Conservation (phyloP, 2,113 vertebrate genomes). For the Sminthopsis crassicaudata region DNA sequence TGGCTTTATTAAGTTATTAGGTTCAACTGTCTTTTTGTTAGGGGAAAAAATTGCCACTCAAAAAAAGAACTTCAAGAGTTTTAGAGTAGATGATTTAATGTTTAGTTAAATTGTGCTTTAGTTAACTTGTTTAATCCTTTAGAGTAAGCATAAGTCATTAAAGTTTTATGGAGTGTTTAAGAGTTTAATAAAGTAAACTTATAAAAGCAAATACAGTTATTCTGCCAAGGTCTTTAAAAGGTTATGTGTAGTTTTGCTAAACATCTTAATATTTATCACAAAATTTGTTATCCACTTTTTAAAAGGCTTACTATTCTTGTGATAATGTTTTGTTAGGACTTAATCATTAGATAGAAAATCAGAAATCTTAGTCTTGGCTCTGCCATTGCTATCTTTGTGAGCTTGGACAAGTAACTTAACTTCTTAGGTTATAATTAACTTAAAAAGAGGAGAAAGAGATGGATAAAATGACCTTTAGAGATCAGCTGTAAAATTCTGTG, state of each 20-base stretch:
- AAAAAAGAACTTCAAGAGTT: slow-evolving; percentile 44
- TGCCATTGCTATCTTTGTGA: not conserved
- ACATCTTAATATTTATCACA: slow-evolving; percentile 32
- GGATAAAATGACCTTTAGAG: not conserved
- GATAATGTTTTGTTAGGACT: slow-evolving; percentile 30
- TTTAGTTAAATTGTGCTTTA: slow-evolving; percentile 43
- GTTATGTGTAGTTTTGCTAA: slow-evolving; percentile 30
- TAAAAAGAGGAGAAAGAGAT: not conserved
- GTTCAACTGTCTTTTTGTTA: not conserved
- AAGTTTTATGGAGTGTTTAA: slow-evolving; percentile 26
- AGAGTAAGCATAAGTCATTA: slow-evolving; percentile 26
- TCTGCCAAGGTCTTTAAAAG: slow-evolving; percentile 47
- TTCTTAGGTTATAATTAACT: not conserved
- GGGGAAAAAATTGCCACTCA: not conserved
- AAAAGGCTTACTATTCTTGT: slow-evolving; percentile 16
- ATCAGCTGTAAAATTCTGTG: not conserved
- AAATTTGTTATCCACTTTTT: not conserved
- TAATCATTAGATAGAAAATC: not conserved
- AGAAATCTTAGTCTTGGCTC: not conserved
- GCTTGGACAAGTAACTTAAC: not conserved
- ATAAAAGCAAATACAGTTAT: slow-evolving; percentile 27
- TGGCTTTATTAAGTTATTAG: not conserved
- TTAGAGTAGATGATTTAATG: slow-evolving; percentile 7
- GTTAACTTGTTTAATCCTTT: slow-evolving; percentile 24
- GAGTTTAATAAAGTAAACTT: slow-evolving; percentile 38